Conservation (phyloP, 2,888 invertebrate genomes). For the Drosophila lacicola region DNA sequence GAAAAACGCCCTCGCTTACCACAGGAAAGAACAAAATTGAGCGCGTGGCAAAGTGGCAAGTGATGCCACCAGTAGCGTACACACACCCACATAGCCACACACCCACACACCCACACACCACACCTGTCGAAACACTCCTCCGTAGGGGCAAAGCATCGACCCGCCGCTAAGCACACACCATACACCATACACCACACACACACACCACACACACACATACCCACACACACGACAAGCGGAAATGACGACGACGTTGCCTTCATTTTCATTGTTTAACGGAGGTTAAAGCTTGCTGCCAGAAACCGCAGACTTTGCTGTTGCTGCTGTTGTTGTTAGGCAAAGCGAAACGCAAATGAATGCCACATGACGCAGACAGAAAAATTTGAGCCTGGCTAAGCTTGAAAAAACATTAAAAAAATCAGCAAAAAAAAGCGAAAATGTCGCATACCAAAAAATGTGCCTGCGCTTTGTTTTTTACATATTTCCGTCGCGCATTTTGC, state of each 20-base stretch:
- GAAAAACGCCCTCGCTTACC: slow-evolving; percentile 48
- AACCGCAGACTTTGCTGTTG: slow-evolving; percentile 50
- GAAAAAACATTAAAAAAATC: slow-evolving; percentile 16
- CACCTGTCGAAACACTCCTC: slow-evolving; percentile 27
- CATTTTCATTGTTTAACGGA: slow-evolving; percentile 61
- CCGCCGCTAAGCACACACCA: slow-evolving; percentile 37
- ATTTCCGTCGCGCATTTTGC: slow-evolving; percentile 75
- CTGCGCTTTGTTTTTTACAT: slow-evolving; percentile 64
- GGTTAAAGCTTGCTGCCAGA: slow-evolving; percentile 61
- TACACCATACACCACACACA: neutral
- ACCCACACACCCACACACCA: slow-evolving; percentile 20
- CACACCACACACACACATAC: neutral
- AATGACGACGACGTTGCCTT: slow-evolving; percentile 67
- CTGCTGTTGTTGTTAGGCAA: slow-evolving; percentile 31
- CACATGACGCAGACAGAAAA: slow-evolving; percentile 73
- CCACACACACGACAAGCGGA: slow-evolving; percentile 58
- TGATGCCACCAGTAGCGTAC: slow-evolving; percentile 49
- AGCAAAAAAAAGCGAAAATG: slow-evolving; percentile 40
- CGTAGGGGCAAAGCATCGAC: slow-evolving; percentile 39
- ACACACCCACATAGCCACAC: slow-evolving; percentile 25
- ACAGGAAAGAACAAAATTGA: slow-evolving; percentile 6
- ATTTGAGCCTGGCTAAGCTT: slow-evolving; percentile 58
- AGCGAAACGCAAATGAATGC: slow-evolving; percentile 68
- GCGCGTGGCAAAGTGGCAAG: slow-evolving; percentile 55
- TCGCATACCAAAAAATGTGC: slow-evolving; percentile 53